Conservation (phyloP, 2,797 vertebrate genomes). For the Onychomys leucogaster region DNA sequence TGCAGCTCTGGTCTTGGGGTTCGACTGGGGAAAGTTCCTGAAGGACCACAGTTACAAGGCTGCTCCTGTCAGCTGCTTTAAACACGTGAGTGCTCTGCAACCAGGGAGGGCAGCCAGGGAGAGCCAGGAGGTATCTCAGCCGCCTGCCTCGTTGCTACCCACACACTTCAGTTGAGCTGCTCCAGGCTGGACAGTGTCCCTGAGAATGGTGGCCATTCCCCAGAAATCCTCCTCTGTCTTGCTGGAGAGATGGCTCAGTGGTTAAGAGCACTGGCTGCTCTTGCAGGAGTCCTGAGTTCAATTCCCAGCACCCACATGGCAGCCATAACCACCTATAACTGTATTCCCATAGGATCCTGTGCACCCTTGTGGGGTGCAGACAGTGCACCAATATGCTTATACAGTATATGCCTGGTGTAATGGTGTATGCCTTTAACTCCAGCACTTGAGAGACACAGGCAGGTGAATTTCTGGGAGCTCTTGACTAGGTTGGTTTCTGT, state of each 20-base stretch:
- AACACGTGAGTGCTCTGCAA: slow-evolving; percentile 92
- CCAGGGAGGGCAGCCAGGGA: background rate
- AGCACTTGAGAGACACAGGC: background rate
- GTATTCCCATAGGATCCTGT: background rate
- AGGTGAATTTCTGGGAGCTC: background rate
- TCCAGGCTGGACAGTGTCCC: background rate
- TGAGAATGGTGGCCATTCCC: background rate
- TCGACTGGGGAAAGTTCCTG: slow-evolving; percentile 96
- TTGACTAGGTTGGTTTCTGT: background rate
- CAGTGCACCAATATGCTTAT: background rate
- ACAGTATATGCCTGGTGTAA: background rate
- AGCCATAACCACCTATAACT: background rate
- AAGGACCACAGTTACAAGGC: slow-evolving; percentile 92
- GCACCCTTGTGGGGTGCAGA: too few species aligned
- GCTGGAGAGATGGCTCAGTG: background rate
- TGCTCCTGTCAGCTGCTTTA: slow-evolving; percentile 95
- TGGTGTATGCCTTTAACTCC: background rate
- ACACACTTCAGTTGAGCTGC: background rate
- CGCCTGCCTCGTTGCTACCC: background rate
- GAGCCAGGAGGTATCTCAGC: too few species aligned
- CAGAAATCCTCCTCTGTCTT: background rate
- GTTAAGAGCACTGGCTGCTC: background rate
- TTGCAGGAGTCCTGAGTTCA: background rate
- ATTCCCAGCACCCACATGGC: background rate
- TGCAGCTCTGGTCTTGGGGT: slow-evolving; percentile 88